phyloP scores from a whole-genome alignment of 2,888 invertebrate genomes.

The Cheiracanthium punctorium region DNA sequence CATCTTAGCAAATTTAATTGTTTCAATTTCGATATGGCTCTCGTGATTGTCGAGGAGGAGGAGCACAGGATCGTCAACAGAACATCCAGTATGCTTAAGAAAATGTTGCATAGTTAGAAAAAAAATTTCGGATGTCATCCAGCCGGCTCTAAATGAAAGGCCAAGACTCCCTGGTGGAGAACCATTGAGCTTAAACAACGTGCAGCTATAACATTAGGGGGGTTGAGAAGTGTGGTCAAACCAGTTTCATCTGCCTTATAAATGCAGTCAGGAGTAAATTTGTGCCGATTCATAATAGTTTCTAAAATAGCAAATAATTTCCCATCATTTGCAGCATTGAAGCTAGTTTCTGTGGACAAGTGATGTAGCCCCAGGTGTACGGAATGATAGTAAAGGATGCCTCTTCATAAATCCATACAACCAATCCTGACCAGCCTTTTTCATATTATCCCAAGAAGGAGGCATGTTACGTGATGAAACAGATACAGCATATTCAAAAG shows the following conservation, averaged over 20 bases:
- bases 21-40: slow-evolving; percentile 72
- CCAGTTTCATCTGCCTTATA: slow-evolving; percentile 13
- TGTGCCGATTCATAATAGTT: not conserved
- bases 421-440: not conserved
- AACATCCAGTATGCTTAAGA: not conserved
- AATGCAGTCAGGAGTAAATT: not conserved
- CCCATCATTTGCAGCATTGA: not conserved
- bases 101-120: not conserved
- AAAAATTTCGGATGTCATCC: not conserved
- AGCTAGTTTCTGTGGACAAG: not conserved
- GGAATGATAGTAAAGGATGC: not conserved
- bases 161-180: no score
- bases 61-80: slow-evolving; percentile 62
- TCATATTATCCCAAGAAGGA: no score
- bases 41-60: slow-evolving; percentile 74
- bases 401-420: slow-evolving; percentile 14
- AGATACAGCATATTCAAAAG: no score
- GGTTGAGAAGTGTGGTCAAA: not conserved
- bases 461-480: no score
- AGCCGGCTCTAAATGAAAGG: no score
- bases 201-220: not conserved
- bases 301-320: not conserved
- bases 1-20: slow-evolving; percentile 74
- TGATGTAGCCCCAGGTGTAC: not conserved
- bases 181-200: not conserved